phyloP scores from a whole-genome alignment of 2,888 invertebrate genomes.

The Mesorhabditis sp. region DNA sequence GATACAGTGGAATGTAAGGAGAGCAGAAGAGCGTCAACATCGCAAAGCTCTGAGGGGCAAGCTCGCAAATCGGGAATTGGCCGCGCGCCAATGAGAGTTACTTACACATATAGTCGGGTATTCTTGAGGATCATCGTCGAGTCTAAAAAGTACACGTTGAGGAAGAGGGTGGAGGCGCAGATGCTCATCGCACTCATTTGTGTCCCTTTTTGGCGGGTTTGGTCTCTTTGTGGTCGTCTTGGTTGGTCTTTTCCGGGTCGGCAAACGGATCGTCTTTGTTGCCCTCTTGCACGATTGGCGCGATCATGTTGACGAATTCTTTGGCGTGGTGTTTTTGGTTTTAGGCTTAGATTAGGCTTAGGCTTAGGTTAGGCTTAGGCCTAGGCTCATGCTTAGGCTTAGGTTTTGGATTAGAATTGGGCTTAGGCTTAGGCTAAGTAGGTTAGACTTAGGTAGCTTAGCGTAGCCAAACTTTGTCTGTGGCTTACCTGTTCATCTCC shows the following conservation, averaged over 20 bases:
- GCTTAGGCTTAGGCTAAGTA: not conserved
- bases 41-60: too few species aligned
- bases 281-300: constrained; percentile 57
- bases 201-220: not conserved
- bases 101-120: too few species aligned
- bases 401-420: not conserved
- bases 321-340: too few species aligned
- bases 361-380: not conserved
- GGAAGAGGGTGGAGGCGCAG: too few species aligned
- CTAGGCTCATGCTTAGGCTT: not conserved
- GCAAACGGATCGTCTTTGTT: constrained; percentile 54
- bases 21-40: too few species aligned
- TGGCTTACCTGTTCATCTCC: constrained; percentile 54
- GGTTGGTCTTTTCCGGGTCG: constrained; percentile 33
- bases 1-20: too few species aligned
- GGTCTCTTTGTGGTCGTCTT: not conserved
- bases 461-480: not conserved
- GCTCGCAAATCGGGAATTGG: too few species aligned
- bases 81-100: too few species aligned
- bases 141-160: too few species aligned
- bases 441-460: not conserved
- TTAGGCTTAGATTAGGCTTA: too few species aligned
- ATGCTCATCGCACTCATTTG: too few species aligned
- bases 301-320: constrained; percentile 58
- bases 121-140: too few species aligned